Evolutionary conservation across 2,888 invertebrate species (phyloP), one percentile per base, ranked within the genome.

Genomic region (Loripinus fragilis): DNA sequence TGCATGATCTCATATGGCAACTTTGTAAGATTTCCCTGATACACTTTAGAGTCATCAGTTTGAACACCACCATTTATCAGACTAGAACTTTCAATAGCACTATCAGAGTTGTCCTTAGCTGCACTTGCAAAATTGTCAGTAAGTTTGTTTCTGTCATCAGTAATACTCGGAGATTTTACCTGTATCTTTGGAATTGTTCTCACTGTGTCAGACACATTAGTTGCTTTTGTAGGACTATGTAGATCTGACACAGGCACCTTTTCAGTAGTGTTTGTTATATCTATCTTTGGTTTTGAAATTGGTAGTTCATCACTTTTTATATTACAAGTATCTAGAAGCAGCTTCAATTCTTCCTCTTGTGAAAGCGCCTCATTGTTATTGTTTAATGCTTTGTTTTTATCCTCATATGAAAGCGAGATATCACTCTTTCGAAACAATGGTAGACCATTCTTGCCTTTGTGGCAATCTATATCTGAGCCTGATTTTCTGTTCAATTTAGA

Each of bases 161-260:
- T 41, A 23, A 45, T 20, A 28, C 68, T 42, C 20, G 60, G 60
- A 20, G 60, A 8, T 33, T 30, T 60, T 33, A 60, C 28, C 60
- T 70, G 70, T 15, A 74, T 74, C 55, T 74, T 78, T 71, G 72
- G 70, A 35, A 72, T 69, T 28, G 78, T 74, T 65, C 82, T 80
- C 25, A 84, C 20, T n/a, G 83, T 82, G 50, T 84, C 80, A 38
- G 7, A 38, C 42, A 77, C 78, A n/a, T 80, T 77, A 60, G 83
- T 81, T 3, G 78, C 80, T 33, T 70, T 75, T 28, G 68, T 55
- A 20, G 42, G 33, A 20, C 23, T 25, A 35, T 69, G 25, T 12
- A 65, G 23, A 15, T 33, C 71, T 33, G 60, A 38, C 52, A 25
- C 45, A 60, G 20, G 33, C 33, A 12, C 33, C 15, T 12, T 30